Conservation (phyloP, 2,888 invertebrate genomes). For the Cantharis rustica region DNA sequence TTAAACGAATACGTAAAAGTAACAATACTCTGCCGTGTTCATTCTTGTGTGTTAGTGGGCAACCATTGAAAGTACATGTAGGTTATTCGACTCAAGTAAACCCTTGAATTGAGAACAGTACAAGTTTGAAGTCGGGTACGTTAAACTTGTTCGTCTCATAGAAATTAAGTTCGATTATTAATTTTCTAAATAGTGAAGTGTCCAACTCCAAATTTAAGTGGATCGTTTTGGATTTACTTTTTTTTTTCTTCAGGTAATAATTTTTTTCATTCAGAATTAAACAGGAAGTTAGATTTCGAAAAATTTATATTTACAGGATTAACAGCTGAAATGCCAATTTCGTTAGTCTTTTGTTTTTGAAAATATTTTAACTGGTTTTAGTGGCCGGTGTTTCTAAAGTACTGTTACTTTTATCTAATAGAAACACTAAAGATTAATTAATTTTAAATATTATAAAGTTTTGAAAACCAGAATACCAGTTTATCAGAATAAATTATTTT, state of each 20-base stretch:
- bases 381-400: neutral
- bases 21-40: neutral
- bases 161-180: neutral
- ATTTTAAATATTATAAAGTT: neutral
- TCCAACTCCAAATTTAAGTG: neutral
- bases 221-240: neutral
- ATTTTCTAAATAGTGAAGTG: neutral
- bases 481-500: too few relatives aligned
- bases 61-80: conserved; percentile 3
- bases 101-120: conserved; percentile 1
- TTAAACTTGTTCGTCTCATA: neutral
- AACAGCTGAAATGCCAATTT: neutral
- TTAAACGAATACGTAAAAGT: neutral
- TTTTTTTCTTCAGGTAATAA: neutral
- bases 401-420: neutral
- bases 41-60: neutral
- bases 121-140: neutral
- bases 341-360: neutral
- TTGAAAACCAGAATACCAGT: too few relatives aligned
- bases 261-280: too few relatives aligned
- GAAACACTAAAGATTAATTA: neutral
- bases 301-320: too few relatives aligned
- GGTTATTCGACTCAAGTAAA: neutral
- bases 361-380: neutral
- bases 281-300: neutral